Base-by-base conservation (phyloP, 1,140 invertebrate species). In the Magallana ariakensis region DNA sequence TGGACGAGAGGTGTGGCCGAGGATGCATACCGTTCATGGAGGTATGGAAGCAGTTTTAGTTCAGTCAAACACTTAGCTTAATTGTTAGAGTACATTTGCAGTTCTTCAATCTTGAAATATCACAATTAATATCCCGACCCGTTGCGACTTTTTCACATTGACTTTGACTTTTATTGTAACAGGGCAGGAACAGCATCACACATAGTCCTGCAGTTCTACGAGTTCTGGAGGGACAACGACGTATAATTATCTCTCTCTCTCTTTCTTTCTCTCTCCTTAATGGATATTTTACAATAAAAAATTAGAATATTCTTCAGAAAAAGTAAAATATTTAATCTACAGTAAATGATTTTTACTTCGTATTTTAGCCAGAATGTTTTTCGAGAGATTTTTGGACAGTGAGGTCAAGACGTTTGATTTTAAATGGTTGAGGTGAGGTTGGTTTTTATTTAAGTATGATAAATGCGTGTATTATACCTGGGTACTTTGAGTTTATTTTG, bases 11-110 rank as follows among this genome's bases (percentile, higher is more conserved):
- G 16, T 93, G 93, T 91, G 93, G 91, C 80, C 75, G 89, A 80
- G 93, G 92, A 8, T 93, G 93, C 88, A 85, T 93, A 13, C 93
- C 93, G 1, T 90, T 91, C 53, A 92, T 93, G 91, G 92, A 93
- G 92, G 93, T 92, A 86, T 62, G 33, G 33, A 46, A 46, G 33
- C 33, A 46, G 33, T 46, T 46, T 0, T 46, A 46, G 33, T 46
- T 46, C 33, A 2, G 33, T 46, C 33, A 46, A 46, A 46, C 1
- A 46, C 5, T 2, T 1, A 80, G n/a, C 9, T 53, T 80, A 7
- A 55, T 54, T 55, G 3, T 83, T 53, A 46, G 10, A 83, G 3
- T 46, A 46, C 33, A n/a, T n/a, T n/a, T n/a, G n/a, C n/a, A n/a
- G n/a, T n/a, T n/a, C n/a, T n/a, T n/a, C n/a, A n/a, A n/a, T n/a